Conservation (phyloP, 2,113 vertebrate genomes). For the Andinoacara biseriatus region DNA sequence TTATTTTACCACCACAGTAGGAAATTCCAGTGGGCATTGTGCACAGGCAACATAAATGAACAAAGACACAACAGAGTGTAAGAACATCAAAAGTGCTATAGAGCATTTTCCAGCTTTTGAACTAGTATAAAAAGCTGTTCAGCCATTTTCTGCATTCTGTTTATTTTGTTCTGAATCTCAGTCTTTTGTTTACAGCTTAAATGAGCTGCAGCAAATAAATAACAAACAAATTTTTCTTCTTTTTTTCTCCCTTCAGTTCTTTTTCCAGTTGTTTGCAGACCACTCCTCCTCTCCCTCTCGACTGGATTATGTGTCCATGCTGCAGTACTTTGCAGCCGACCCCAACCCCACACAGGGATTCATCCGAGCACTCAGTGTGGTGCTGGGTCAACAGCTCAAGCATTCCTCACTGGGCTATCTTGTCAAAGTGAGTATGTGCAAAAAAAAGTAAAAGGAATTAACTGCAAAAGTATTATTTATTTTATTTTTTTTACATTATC, state of each 20-base stretch:
- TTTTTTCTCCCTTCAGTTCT: slow-evolving; percentile 80
- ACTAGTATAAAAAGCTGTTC: neutral
- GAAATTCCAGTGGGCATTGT: neutral
- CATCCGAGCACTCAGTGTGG: slow-evolving; percentile 86
- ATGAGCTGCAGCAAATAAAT: neutral
- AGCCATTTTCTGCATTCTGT: neutral
- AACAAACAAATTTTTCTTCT: neutral
- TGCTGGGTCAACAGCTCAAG: slow-evolving; percentile 72
- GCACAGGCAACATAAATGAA: neutral
- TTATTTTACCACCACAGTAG: neutral
- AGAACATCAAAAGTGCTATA: neutral
- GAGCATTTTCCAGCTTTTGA: slow-evolving; percentile 1
- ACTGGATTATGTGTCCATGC: slow-evolving; percentile 86
- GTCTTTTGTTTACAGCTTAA: neutral
- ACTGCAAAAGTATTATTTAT: neutral
- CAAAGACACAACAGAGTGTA: neutral
- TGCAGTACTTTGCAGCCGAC: slow-evolving; percentile 88
- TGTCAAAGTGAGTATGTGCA: slow-evolving; percentile 60
- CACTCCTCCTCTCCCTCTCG: slow-evolving; percentile 62
- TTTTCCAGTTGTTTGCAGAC: slow-evolving; percentile 89
- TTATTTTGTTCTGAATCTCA: neutral
- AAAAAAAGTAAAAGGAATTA: neutral
- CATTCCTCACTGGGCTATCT: slow-evolving; percentile 35
- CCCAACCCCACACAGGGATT: slow-evolving; percentile 84
- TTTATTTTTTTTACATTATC: neutral